Conservation (phyloP, 2,888 invertebrate species). For the Aphrophora alni region DNA sequence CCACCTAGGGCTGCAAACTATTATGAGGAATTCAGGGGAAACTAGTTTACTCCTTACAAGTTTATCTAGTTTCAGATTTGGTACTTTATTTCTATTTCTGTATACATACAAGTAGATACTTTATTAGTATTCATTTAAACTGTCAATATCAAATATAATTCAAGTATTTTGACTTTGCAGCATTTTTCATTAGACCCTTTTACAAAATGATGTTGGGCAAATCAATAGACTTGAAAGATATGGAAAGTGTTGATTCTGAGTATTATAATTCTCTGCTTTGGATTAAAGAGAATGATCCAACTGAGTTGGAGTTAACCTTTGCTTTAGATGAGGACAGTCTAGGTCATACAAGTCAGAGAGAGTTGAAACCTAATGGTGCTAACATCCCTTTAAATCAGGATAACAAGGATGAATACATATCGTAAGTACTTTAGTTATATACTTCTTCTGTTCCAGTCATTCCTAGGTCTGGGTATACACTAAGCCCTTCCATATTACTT, state of each 20-base stretch:
- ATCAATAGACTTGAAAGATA: constrained; percentile 91
- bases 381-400: constrained; percentile 89
- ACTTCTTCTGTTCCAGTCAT: no score
- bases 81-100: no score
- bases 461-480: no score
- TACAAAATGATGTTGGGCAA: constrained; percentile 99
- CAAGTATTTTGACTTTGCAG: no score
- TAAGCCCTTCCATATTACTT: no score
- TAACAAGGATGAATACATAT: constrained; percentile 97
- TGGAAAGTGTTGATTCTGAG: constrained; percentile 99
- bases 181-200: constrained; percentile 99
- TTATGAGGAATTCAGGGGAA: no score
- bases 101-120: no score
- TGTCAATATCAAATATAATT: no score
- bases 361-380: constrained; percentile 89
- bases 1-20: no score
- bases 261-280: constrained; percentile 97
- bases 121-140: no score
- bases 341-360: constrained; percentile 91
- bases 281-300: constrained; percentile 97
- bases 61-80: no score
- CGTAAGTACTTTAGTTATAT: constrained; percentile 63
- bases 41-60: no score
- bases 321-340: constrained; percentile 96
- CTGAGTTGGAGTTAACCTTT: constrained; percentile 92